Evolutionary conservation across 2,888 invertebrate species (phyloP).

Genomic region (Diplazon laetatorius): DNA sequence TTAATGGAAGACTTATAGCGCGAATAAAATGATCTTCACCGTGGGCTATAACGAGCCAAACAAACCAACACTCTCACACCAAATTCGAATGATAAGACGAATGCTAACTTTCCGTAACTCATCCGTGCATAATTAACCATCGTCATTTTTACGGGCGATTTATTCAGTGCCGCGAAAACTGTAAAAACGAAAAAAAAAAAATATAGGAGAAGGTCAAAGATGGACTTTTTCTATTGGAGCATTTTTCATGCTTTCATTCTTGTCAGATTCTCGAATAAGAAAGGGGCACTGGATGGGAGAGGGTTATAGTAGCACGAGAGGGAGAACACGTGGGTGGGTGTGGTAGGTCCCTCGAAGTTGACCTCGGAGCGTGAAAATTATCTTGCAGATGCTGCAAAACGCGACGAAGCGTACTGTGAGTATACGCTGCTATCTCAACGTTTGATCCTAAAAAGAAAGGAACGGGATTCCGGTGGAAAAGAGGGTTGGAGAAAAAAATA

Average conservation of each 20-base stretch:
- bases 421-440: conserved; percentile 48
- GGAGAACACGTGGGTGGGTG: conserved; percentile 6
- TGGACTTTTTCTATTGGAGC: conserved; percentile 19
- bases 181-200: conserved; percentile 9
- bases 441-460: conserved; percentile 35
- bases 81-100: background rate
- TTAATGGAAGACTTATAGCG: too few relatives aligned
- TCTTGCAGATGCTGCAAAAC: conserved; percentile 63
- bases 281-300: conserved; percentile 61
- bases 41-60: background rate
- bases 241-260: conserved; percentile 42
- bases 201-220: background rate
- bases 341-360: conserved; percentile 52
- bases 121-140: background rate
- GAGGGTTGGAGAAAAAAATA: conserved; percentile 34
- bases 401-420: conserved; percentile 58
- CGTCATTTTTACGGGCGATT: conserved; percentile 32
- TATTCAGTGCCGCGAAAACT: conserved; percentile 15
- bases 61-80: background rate
- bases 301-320: conserved; percentile 46
- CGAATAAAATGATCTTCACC: background rate
- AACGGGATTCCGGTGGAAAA: conserved; percentile 14
- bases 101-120: background rate
- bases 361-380: conserved; percentile 65
- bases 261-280: background rate